A percentile compares a stretch with the other conserved stretches of the same genome.
Evolutionary conservation across 2,113 vertebrate genomes (phyloP).

Genomic region (Varanus salvator): DNA sequence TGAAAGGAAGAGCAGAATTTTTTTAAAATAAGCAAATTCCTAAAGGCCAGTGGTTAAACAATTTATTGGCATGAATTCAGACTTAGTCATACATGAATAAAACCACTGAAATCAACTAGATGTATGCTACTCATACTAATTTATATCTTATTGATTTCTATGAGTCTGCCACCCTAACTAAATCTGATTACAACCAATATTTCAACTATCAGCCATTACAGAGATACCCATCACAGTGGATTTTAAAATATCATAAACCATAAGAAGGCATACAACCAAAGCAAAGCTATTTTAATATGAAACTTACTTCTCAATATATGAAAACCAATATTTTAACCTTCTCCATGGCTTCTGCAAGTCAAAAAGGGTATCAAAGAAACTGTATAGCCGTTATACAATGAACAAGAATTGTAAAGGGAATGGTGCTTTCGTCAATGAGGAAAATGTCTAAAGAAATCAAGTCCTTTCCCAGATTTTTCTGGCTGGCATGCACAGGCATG

Average conservation of each 20-base stretch:
- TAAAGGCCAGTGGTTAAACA: neutral
- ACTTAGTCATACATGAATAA: too few species aligned
- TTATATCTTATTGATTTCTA: too few species aligned
- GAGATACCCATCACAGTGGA: too few species aligned
- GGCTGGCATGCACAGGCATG: neutral
- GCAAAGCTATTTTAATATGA: neutral
- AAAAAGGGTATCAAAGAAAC: neutral
- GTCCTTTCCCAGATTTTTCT: neutral
- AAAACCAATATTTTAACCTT: neutral
- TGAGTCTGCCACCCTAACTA: too few species aligned
- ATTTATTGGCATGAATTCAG: too few species aligned
- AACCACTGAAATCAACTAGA: too few species aligned
- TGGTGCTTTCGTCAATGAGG: neutral
- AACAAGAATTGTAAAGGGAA: slow-evolving; percentile 8
- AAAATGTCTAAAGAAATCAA: neutral
- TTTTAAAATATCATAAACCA: neutral
- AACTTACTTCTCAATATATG: neutral
- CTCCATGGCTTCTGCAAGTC: too few species aligned
- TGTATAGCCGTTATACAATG: neutral
- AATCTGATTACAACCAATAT: too few species aligned
- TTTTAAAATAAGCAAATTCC: neutral
- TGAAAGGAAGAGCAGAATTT: neutral
- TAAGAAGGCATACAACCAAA: neutral
- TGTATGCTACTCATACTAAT: too few species aligned
- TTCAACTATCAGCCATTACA: neutral